Evolutionary conservation across 2,797 vertebrate species (phyloP).

Genomic region (Otolemur crassicaudatus): DNA sequence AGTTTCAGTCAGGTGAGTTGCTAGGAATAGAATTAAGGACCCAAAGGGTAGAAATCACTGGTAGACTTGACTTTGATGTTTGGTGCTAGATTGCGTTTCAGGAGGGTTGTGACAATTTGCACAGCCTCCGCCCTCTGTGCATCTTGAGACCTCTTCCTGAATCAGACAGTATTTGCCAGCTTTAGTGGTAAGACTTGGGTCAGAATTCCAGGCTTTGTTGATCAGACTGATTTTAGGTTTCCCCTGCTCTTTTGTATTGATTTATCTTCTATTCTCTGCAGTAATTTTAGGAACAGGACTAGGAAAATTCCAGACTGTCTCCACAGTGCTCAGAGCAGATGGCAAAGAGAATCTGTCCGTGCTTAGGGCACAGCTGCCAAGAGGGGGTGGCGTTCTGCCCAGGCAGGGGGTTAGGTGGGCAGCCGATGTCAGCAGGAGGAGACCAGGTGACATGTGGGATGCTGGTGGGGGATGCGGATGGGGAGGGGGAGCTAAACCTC

Average conservation of each 20-base stretch:
- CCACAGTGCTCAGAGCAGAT: background rate
- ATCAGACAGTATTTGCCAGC: background rate
- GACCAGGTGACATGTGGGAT: accelerated
- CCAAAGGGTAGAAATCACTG: background rate
- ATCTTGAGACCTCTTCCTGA: background rate
- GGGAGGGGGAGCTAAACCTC: background rate
- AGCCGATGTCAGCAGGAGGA: background rate
- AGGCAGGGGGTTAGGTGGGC: too few species aligned
- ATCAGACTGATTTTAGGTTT: background rate
- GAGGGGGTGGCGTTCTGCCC: background rate
- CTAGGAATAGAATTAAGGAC: background rate
- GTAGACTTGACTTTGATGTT: background rate
- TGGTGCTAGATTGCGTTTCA: background rate
- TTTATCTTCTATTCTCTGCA: background rate
- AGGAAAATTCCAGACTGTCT: constrained; percentile 49
- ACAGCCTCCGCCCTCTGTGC: background rate
- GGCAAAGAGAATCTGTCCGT: background rate
- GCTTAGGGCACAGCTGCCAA: background rate
- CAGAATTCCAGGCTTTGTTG: background rate
- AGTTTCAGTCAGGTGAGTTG: background rate
- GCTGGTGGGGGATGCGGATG: background rate
- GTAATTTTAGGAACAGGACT: background rate
- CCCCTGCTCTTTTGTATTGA: background rate
- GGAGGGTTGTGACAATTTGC: background rate
- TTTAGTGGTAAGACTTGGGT: background rate